Evolutionary conservation across 2,888 invertebrate genomes (phyloP), one percentile per base, ranked within the genome.

Genomic region (Danaus chrysippus): DNA sequence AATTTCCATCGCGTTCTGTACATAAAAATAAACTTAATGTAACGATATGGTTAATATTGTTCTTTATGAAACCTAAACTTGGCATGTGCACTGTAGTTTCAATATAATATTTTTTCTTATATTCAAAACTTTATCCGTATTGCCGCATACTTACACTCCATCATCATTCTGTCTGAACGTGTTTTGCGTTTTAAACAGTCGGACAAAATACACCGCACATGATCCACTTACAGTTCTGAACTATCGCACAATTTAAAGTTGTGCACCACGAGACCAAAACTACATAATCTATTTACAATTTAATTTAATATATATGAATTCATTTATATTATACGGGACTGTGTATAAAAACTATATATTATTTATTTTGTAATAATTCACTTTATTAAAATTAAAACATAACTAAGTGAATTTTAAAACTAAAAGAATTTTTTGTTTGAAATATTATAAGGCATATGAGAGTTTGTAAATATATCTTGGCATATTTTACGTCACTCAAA

Each of bases 151-250:
- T 69, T 65, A 59, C 62, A 59, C 63, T 68, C 61, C 60, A 69
- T 68, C 68, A 68, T 68, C 62, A 65, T 64, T 34, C 65, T 68
- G 61, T 64, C 49, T 58, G 54, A 52, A 69, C 69, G 68, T 69
- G 69, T 53, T 56, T 59, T 44, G 69, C 54, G 60, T 69, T 61
- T 60, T 58, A 62, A 67, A 42, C 46, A 12, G 23, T 34, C 43
- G 9, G 17, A 58, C 43, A 56, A 60, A 59, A 54, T 55, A 56
- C 54, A 46, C 54, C 46, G 49, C 61, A 56, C 58, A 54, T 58
- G 62, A 49, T 59, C 15, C 49, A 17, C 15, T 49, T 17, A 17
- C 17, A 49, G 17, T n/a, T 49, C 49, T 10, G 17, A 49, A 49
- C 15, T 49, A 49, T 49, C 17, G 49, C 17, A 17, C 17, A 17